Evolutionary conservation across 1,140 invertebrate genomes (phyloP).

Genomic region (Polyergus mexicanus): DNA sequence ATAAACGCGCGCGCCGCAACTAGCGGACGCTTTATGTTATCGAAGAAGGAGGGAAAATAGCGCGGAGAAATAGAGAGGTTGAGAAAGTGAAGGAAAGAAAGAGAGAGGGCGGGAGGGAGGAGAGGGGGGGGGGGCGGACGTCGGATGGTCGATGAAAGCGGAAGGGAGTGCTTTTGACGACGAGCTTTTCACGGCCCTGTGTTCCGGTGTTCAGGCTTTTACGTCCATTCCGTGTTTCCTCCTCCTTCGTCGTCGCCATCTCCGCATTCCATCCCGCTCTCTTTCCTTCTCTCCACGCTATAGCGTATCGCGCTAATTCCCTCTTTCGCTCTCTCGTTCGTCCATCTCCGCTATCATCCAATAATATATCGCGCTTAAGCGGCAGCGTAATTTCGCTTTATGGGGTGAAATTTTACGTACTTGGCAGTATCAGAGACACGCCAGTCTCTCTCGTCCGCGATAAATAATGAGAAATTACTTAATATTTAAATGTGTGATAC

Average conservation of each 20-base stretch:
- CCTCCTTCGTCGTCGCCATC: slow-evolving; percentile 61
- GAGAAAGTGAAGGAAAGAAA: slow-evolving; percentile 5
- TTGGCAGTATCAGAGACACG: slow-evolving; percentile 29
- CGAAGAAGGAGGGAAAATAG: slow-evolving; percentile 68
- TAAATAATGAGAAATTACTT: slow-evolving; percentile 32
- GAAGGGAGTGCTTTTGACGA: slow-evolving; percentile 80
- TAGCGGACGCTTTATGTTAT: slow-evolving; percentile 75
- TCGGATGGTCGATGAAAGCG: slow-evolving; percentile 64
- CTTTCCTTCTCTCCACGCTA: slow-evolving; percentile 24
- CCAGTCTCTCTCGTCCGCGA: slow-evolving; percentile 43
- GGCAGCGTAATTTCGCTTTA: slow-evolving; percentile 76
- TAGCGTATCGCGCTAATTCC: slow-evolving; percentile 49
- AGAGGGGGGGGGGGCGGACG: not conserved
- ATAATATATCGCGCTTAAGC: slow-evolving; percentile 59
- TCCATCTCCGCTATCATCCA: slow-evolving; percentile 40
- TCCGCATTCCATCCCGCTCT: slow-evolving; percentile 41
- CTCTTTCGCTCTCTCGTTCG: slow-evolving; percentile 42
- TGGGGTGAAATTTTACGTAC: slow-evolving; percentile 77
- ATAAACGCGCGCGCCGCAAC: slow-evolving; percentile 81
- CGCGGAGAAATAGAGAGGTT: slow-evolving; percentile 28
- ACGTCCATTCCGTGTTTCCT: slow-evolving; percentile 77
- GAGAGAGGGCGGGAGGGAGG: not conserved
- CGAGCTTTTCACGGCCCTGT: slow-evolving; percentile 79
- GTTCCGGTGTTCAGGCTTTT: slow-evolving; percentile 81
- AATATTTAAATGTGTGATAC: slow-evolving; percentile 81